Percentiles rank a stretch among this genome's conserved stretches.
Conservation (phyloP, 1,140 invertebrate species). For the Episyrphus balteatus region DNA sequence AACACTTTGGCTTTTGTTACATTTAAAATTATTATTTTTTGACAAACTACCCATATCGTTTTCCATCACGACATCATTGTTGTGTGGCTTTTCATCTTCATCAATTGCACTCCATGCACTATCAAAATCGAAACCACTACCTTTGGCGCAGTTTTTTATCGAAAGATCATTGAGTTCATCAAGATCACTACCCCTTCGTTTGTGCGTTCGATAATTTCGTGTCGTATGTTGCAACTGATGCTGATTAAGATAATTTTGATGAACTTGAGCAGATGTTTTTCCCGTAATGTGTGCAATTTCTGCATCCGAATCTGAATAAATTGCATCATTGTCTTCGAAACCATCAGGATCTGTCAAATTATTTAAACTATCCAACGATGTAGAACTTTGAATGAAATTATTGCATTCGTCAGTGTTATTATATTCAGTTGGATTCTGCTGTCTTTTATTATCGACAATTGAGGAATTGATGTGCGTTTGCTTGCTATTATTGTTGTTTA, state of each 20-base stretch:
- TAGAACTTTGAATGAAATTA: conserved; percentile 37
- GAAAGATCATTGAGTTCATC: conserved; percentile 30
- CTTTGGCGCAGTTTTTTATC: conserved; percentile 4
- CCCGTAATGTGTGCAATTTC: conserved; percentile 35
- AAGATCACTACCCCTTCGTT: conserved; percentile 19
- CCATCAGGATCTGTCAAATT: conserved; percentile 44
- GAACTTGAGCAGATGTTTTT: conserved; percentile 32
- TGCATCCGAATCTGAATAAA: conserved; percentile 32
- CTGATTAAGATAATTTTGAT: conserved; percentile 12
- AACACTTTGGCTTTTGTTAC: background rate
- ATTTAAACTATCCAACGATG: conserved; percentile 51
- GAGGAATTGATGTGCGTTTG: background rate
- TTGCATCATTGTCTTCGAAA: conserved; percentile 13
- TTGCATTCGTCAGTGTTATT: conserved; percentile 27
- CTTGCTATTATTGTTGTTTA: conserved; percentile 6
- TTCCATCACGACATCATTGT: background rate
- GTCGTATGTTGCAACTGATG: conserved; percentile 5
- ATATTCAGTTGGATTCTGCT: background rate
- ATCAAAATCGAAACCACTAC: conserved; percentile 13
- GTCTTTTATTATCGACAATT: background rate
- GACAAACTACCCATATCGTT: background rate
- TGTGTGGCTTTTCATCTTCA: conserved; percentile 19
- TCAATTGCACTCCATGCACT: conserved; percentile 29
- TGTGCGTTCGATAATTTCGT: conserved; percentile 6
- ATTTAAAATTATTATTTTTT: background rate